These are phyloP conservation scores for Cydia splendana DNA, from an alignment of 1,140 invertebrate genomes.

Conservation along the genomic window DNA sequence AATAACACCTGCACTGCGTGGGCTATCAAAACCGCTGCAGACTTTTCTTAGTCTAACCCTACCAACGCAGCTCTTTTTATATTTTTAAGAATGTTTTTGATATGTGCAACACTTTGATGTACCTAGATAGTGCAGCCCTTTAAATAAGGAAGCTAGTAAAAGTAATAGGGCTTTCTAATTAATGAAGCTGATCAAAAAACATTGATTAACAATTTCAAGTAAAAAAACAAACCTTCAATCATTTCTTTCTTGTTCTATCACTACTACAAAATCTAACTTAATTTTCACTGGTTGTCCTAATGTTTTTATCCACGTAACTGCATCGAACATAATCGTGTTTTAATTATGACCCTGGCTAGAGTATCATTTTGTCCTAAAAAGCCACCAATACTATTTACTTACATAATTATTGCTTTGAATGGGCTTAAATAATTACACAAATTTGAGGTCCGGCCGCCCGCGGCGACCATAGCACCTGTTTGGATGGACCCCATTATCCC, in stretches of 20 bases:
- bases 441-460: constrained; percentile 47
- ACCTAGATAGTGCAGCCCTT: too few relatives aligned
- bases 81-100: too few relatives aligned
- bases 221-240: too few relatives aligned
- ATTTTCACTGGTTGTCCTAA: neutral
- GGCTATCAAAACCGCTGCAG: too few relatives aligned
- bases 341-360: constrained; percentile 45
- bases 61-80: too few relatives aligned
- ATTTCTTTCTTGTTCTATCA: neutral
- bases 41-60: too few relatives aligned
- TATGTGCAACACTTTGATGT: too few relatives aligned
- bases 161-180: too few relatives aligned
- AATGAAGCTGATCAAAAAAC: too few relatives aligned
- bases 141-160: too few relatives aligned
- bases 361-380: constrained; percentile 31
- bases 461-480: constrained; percentile 49
- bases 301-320: neutral
- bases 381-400: constrained; percentile 52
- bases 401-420: constrained; percentile 57
- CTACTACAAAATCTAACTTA: neutral
- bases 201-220: too few relatives aligned
- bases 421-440: constrained; percentile 54
- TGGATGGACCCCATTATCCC: neutral
- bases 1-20: too few relatives aligned
- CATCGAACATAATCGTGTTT: constrained; percentile 43